A percentile compares a stretch with the other conserved stretches of the same genome.
Conservation (phyloP, 2,888 invertebrate genomes). For the Eubasilissa splendida region DNA sequence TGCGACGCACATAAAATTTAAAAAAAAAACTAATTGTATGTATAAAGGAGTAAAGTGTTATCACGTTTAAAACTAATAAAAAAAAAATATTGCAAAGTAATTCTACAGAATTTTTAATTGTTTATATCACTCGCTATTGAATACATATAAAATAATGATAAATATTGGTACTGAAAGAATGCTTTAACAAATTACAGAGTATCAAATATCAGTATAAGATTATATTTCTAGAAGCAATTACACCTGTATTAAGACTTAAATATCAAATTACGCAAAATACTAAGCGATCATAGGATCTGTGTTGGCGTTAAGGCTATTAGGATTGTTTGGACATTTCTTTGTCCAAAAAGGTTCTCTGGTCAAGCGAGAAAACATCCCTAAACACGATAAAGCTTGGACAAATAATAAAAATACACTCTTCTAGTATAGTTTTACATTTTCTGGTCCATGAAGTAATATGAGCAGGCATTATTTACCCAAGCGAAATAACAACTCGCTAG, state of each 20-base stretch:
- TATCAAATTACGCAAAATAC: slow-evolving; percentile 32
- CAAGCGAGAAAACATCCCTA: slow-evolving; percentile 26
- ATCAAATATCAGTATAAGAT: slow-evolving; percentile 28
- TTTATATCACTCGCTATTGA: no score
- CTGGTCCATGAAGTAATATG: slow-evolving; percentile 44
- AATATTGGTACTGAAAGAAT: no score
- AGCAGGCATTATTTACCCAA: slow-evolving; percentile 53
- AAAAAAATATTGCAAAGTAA: neutral
- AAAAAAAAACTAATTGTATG: no score
- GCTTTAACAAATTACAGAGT: no score
- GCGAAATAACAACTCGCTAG: slow-evolving; percentile 54
- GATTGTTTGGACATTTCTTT: slow-evolving; percentile 10
- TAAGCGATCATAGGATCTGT: slow-evolving; percentile 10
- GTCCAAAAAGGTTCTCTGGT: slow-evolving; percentile 12
- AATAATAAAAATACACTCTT: neutral
- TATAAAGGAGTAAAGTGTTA: no score
- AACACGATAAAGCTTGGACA: slow-evolving; percentile 1
- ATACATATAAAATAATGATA: no score
- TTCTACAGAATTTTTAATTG: neutral
- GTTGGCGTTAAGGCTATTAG: slow-evolving; percentile 28
- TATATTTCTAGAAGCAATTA: slow-evolving; percentile 22
- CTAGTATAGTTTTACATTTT: slow-evolving; percentile 7
- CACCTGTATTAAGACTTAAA: slow-evolving; percentile 22
- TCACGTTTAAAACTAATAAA: neutral
- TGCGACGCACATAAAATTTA: neutral